Evolutionary conservation across 2,113 vertebrate genomes (phyloP).

Genomic region (Cephalopterus ornatus): DNA sequence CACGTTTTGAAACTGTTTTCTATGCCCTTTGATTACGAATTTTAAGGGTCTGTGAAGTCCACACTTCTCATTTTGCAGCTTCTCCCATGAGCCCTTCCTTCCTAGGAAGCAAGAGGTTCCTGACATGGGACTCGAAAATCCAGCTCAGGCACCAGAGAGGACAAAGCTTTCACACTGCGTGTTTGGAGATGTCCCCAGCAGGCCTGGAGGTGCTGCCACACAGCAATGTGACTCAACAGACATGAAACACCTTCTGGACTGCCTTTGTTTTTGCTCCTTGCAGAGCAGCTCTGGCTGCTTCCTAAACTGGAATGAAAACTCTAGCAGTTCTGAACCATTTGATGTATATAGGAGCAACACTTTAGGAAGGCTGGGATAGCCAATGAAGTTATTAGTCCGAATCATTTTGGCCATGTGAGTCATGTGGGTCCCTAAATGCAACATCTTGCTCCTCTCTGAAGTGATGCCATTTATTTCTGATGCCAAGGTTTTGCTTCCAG

Average conservation of each 20-base stretch:
- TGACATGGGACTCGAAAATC: background rate
- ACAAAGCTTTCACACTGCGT: accelerated
- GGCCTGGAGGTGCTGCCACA: background rate
- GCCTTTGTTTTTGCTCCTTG: background rate
- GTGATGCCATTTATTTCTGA: background rate
- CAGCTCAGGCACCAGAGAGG: background rate
- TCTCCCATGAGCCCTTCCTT: background rate
- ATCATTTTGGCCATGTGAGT: accelerated
- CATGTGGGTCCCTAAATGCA: background rate
- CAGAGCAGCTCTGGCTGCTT: background rate
- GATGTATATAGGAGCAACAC: background rate
- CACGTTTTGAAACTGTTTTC: background rate
- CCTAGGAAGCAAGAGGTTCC: background rate
- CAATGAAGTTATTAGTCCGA: background rate
- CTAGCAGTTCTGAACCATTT: accelerated
- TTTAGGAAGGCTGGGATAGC: background rate
- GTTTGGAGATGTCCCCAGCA: background rate
- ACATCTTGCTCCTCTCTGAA: background rate
- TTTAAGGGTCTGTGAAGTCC: background rate
- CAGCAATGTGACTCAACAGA: too few species aligned
- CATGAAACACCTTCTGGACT: background rate
- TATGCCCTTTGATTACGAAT: background rate
- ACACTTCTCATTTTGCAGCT: background rate
- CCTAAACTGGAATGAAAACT: background rate
- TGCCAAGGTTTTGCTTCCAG: background rate